Evolutionary conservation across 2,113 vertebrate species (phyloP), one percentile per base, ranked within the genome.

Genomic region (Paraplagusia blochii): DNA sequence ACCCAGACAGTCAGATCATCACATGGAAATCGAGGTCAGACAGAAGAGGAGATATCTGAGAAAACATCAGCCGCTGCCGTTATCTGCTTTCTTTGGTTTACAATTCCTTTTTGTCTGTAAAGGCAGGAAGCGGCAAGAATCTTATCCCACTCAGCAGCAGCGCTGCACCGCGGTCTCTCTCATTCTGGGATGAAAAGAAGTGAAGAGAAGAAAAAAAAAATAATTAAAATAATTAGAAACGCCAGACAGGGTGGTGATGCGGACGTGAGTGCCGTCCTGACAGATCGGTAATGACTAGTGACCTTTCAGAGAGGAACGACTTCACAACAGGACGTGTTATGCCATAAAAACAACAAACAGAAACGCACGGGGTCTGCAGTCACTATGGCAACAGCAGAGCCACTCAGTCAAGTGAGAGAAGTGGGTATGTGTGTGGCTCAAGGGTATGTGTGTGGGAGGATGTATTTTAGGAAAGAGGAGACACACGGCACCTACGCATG

Each of bases 21-120:
- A 38, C 9, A 11, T 38, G 7, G 10, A 11, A 77, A 66, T 72
- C 81, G 76, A 87, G 81, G 81, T 80, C 76, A 81, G 61, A n/a
- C 51, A 66, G 62, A 0, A 7, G 67, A 56, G 66, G 65, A 66
- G 56, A 72, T 69, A 15, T 35, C 33, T 17, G 53, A 46, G 55
- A 45, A 64, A 61, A 43, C 58, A 61, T 82, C 59, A 36, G 45
- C 44, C 46, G 35, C 50, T 49, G 47, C 22, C 33, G 45, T 69
- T 66, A 66, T 77, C 68, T 63, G 19, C 52, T 66, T 46, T 52
- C 22, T 29, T 60, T 4, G 44, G 53, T 73, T 75, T 53, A 53
- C 45, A 79, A 62, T 66, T 72, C 60, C 59, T 68, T 40, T 68
- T 77, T 50, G 44, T 49, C 46, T 54, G 49, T 63, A 22, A 52